These are phyloP conservation scores for Acanthosepion esculentum DNA, from an alignment of 2,888 invertebrate genomes.

Conservation along the genomic window DNA sequence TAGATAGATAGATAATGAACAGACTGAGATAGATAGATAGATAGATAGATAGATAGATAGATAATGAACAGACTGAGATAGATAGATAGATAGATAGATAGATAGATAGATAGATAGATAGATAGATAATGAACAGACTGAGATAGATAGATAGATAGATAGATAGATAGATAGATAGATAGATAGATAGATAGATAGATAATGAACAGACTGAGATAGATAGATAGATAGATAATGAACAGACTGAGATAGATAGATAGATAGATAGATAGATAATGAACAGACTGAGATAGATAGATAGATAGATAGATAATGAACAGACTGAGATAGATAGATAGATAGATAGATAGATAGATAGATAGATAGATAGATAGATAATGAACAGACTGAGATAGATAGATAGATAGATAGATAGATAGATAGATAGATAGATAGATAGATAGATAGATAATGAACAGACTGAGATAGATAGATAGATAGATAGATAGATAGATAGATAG, in stretches of 20 bases:
- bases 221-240: neutral
- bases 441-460: neutral
- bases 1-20: too few relatives aligned
- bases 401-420: constrained; percentile 8
- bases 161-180: neutral
- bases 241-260: neutral
- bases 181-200: constrained; percentile 33
- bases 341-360: constrained; percentile 34
- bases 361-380: too few relatives aligned
- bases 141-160: neutral
- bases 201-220: too few relatives aligned
- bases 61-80: too few relatives aligned
- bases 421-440: neutral
- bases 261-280: constrained; percentile 36
- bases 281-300: constrained; percentile 33
- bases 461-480: neutral
- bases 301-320: neutral
- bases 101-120: too few relatives aligned
- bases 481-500: neutral
- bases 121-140: neutral
- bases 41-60: constrained; percentile 6
- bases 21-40: too few relatives aligned
- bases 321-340: neutral
- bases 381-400: neutral
- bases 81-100: constrained; percentile 36